Evolutionary conservation across 2,113 vertebrate genomes (phyloP).

Genomic region (Sinocyclocheilus anshuiensis): DNA sequence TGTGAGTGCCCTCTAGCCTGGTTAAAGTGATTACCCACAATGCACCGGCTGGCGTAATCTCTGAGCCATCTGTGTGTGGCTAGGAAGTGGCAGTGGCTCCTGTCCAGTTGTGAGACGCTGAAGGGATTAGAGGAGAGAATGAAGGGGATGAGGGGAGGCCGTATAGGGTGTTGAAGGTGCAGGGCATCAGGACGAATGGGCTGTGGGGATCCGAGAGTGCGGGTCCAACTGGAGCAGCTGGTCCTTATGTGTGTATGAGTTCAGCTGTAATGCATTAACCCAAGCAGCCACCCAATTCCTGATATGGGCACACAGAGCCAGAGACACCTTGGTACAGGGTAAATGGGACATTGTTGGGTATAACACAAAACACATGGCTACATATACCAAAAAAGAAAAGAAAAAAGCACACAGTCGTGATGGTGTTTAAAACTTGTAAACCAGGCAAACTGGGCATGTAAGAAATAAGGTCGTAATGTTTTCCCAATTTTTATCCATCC

Average conservation of each 20-base stretch:
- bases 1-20: conserved; percentile 56
- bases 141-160: conserved; percentile 50
- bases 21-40: conserved; percentile 73
- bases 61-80: conserved; percentile 71
- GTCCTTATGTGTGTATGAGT: conserved; percentile 70
- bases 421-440: no score
- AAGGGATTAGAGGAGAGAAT: conserved; percentile 56
- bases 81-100: conserved; percentile 69
- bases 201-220: conserved; percentile 42
- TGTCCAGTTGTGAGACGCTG: conserved; percentile 87
- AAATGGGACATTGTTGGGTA: background rate
- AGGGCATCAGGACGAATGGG: conserved; percentile 36
- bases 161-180: conserved; percentile 38
- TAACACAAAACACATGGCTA: background rate
- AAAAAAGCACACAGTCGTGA: background rate
- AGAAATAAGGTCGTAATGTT: no score
- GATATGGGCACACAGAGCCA: conserved; percentile 26
- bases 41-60: conserved; percentile 65
- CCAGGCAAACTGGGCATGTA: no score
- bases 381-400: background rate
- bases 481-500: no score
- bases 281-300: conserved; percentile 65
- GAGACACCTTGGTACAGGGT: conserved; percentile 30
- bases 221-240: conserved; percentile 59
- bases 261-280: conserved; percentile 76